These are phyloP conservation scores for Periparus ater DNA, from an alignment of 2,797 vertebrate genomes.

Conservation along the genomic window DNA sequence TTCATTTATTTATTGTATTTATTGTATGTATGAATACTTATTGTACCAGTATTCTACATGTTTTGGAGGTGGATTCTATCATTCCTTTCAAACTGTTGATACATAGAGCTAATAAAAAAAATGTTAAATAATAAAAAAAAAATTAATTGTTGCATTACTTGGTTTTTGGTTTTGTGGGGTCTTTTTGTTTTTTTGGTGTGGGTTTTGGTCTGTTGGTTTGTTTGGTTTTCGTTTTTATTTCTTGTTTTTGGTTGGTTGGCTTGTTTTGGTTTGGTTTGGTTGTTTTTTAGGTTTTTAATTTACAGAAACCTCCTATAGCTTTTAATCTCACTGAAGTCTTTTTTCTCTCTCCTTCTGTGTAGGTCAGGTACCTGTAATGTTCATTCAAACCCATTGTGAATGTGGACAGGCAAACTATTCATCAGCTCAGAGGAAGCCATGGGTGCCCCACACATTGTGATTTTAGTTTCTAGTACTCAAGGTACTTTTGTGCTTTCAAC, in stretches of 20 bases:
- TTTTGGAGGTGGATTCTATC: not conserved
- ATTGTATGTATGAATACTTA: not conserved
- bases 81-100: not conserved
- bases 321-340: not conserved
- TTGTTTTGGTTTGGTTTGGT: not conserved
- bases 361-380: not conserved
- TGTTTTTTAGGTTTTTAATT: not conserved
- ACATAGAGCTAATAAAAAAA: not conserved
- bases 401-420: not conserved
- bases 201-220: not conserved
- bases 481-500: not conserved
- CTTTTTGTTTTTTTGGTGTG: not conserved
- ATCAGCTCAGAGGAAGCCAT: not conserved
- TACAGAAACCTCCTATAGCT: not conserved
- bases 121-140: not conserved
- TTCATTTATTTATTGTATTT: not conserved
- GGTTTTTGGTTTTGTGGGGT: not conserved
- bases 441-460: accelerated
- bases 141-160: not conserved
- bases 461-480: not conserved
- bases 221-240: not conserved
- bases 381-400: not conserved
- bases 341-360: not conserved
- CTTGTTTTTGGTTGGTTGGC: not conserved
- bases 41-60: not conserved